Evolutionary conservation across 2,113 vertebrate genomes (phyloP), one percentile per base, ranked within the genome.

Genomic region (Syngnathus typhle): DNA sequence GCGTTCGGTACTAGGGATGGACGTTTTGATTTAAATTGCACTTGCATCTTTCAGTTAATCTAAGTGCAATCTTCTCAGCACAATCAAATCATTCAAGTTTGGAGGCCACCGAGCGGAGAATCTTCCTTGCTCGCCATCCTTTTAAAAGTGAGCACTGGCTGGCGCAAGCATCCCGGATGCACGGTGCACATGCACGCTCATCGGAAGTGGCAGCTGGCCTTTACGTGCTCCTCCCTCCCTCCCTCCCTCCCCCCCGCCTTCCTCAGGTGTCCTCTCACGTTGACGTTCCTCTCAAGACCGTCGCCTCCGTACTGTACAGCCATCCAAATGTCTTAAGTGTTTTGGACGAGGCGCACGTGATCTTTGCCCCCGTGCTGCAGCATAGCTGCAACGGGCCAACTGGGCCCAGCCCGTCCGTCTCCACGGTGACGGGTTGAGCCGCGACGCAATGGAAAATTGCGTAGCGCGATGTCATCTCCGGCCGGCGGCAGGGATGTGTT

Each of bases 131-230:
- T 8, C 27, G 1, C 46, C 47, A 12, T 13, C 63, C 11, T 37
- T 18, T 43, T 58, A 32, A 23, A 7, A 65, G 63, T 65, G 32
- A 65, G 63, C 63, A 52, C 21, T 16, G 27, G 36, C n/a, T 19
- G 21, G 43, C 7, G 19, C 59, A n/a, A 19, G 19, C 10, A 36
- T 32, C 13, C 27, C 27, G 7, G 27, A 32, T 32, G 27, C 27
- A 32, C 27, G 27, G 27, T 32, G n/a, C 44, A 39, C 60, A 16
- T 32, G 27, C 27, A 60, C 64, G 46, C 69, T 69, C 55, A 80
- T 71, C 68, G 65, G 66, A 82, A 73, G 76, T 73, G 80, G 70
- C 76, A 84, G 73, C 65, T 80, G 80, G 71, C 78, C 81, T 82
- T 84, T 83, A 64, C 13, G 8, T 73, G 72, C 75, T 71, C 37